Percentiles rank a stretch among this genome's conserved stretches.
phyloP scores from a whole-genome alignment of 1,140 invertebrate species.

The Linepithema humile region DNA sequence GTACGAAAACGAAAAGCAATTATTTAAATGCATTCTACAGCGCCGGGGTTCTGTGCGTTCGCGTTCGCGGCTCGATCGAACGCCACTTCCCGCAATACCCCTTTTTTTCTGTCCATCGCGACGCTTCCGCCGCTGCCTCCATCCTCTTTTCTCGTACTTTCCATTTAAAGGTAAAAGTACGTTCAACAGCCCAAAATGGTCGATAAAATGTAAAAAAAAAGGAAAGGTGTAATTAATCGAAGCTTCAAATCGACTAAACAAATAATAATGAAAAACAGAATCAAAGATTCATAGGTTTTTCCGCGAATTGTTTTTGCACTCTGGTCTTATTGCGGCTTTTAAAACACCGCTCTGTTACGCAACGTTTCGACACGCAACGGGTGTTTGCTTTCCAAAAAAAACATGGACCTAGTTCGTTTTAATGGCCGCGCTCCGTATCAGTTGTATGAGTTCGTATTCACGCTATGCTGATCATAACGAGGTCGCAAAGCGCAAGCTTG shows the following conservation, averaged over 20 bases:
- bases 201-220: background rate
- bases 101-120: slow-evolving; percentile 12
- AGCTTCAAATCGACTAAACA: background rate
- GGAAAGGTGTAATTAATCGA: background rate
- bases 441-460: slow-evolving; percentile 31
- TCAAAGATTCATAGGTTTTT: background rate
- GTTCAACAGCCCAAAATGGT: slow-evolving; percentile 7
- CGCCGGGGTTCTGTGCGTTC: background rate
- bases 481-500: slow-evolving; percentile 13
- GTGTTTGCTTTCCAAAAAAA: slow-evolving; percentile 10
- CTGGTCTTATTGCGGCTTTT: background rate
- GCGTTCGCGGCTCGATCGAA: slow-evolving; percentile 30
- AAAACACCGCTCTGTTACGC: background rate
- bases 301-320: background rate
- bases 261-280: background rate
- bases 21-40: slow-evolving; percentile 68
- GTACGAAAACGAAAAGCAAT: slow-evolving; percentile 68
- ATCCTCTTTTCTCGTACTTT: background rate
- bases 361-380: background rate
- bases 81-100: slow-evolving; percentile 14
- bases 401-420: slow-evolving; percentile 13
- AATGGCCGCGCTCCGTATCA: slow-evolving; percentile 7
- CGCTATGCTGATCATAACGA: slow-evolving; percentile 36
- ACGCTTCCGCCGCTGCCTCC: background rate
- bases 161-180: background rate